Conservation (phyloP, 2,888 invertebrate genomes). For the Tinea semifulvella region DNA sequence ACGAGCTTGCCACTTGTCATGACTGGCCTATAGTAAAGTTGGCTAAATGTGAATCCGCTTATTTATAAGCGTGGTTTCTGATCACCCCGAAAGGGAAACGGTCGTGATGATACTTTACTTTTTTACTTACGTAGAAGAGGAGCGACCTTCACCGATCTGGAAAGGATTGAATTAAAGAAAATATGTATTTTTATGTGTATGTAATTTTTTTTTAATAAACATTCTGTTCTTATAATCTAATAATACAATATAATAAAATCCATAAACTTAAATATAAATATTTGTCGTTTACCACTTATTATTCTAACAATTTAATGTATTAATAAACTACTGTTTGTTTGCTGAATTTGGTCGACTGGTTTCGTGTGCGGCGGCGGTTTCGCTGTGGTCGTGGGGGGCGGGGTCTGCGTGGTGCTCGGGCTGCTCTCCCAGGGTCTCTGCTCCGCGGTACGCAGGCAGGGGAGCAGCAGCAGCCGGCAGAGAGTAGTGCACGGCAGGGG, state of each 20-base stretch:
- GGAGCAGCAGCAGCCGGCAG: slow-evolving; percentile 11
- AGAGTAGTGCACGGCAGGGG: slow-evolving; percentile 19
- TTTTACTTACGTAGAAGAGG: no score
- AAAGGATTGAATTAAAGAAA: background rate
- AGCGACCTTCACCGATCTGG: no score
- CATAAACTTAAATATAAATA: no score
- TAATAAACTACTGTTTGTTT: background rate
- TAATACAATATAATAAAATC: no score
- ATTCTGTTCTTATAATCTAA: no score
- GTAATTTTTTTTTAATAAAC: slow-evolving; percentile 1
- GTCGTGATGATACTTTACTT: no score
- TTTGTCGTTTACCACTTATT: no score
- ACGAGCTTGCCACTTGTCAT: no score
- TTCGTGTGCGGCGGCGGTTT: background rate
- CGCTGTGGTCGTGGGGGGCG: background rate
- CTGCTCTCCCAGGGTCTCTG: background rate
- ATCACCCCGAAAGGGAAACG: no score
- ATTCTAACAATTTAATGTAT: background rate
- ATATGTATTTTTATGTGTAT: background rate
- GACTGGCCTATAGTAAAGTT: no score
- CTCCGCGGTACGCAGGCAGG: background rate
- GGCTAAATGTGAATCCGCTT: no score
- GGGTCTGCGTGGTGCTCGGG: background rate
- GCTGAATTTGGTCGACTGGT: background rate
- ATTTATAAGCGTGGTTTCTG: no score